These are phyloP conservation scores for Aegypius monachus DNA, from an alignment of 2,113 vertebrate species.

Conservation along the genomic window DNA sequence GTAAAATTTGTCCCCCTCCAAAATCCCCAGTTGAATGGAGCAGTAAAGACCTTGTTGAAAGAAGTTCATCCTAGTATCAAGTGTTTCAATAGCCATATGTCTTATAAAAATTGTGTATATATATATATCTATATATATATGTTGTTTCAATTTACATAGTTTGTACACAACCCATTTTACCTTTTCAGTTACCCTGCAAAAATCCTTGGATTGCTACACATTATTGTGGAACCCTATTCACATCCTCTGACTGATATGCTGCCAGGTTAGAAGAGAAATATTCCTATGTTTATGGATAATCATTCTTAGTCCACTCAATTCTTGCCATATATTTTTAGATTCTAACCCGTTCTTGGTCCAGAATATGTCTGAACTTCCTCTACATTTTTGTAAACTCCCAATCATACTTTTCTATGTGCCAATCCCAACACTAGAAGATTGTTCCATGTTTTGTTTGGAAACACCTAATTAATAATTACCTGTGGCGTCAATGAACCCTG, in stretches of 20 bases:
- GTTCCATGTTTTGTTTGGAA: constrained; percentile 22
- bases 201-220: neutral
- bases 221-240: neutral
- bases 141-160: neutral
- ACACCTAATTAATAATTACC: constrained; percentile 23
- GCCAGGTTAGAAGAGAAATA: neutral
- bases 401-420: neutral
- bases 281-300: neutral
- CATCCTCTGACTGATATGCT: neutral
- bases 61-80: neutral
- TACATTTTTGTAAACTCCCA: neutral
- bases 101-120: neutral
- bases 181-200: neutral
- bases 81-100: neutral
- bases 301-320: neutral
- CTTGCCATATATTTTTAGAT: neutral
- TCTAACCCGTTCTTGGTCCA: neutral
- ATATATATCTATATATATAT: neutral
- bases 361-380: neutral
- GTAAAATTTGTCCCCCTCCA: neutral
- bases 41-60: neutral
- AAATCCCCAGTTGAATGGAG: neutral
- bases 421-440: neutral
- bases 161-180: neutral
- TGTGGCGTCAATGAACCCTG: constrained; percentile 13